A percentile compares a stretch with the other conserved stretches of the same genome.
phyloP scores from a whole-genome alignment of 2,797 vertebrate genomes.

The Thaleichthys pacificus region DNA sequence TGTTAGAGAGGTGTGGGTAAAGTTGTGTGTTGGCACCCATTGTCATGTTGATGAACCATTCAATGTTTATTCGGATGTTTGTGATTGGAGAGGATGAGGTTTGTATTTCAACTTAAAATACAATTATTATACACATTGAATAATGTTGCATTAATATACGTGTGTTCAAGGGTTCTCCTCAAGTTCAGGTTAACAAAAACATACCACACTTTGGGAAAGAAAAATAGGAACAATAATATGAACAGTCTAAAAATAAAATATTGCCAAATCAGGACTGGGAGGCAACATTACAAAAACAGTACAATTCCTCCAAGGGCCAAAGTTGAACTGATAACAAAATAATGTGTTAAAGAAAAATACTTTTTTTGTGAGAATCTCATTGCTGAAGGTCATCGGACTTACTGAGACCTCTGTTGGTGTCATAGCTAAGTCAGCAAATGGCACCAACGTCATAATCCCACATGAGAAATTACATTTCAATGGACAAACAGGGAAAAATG shows the following conservation, averaged over 20 bases:
- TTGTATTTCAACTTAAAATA: too few species aligned
- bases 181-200: not conserved
- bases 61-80: too few species aligned
- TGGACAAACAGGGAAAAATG: conserved; percentile 71
- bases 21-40: too few species aligned
- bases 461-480: conserved; percentile 72
- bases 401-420: conserved; percentile 55
- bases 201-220: not conserved
- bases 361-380: conserved; percentile 56
- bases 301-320: conserved; percentile 67
- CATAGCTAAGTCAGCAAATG: conserved; percentile 71
- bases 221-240: not conserved
- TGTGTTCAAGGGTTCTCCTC: not conserved
- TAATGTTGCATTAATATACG: not conserved
- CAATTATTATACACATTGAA: not conserved
- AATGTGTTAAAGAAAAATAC: conserved; percentile 69
- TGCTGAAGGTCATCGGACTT: conserved; percentile 69
- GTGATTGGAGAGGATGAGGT: too few species aligned
- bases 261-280: conserved; percentile 65
- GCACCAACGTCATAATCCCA: conserved; percentile 48
- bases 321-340: conserved; percentile 71
- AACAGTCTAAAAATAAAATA: conserved; percentile 51
- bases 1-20: too few species aligned
- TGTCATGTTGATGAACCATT: too few species aligned
- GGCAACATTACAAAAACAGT: conserved; percentile 65